phyloP scores from a whole-genome alignment of 1,140 invertebrate species.

The Hyposmocoma kahamanoa region DNA sequence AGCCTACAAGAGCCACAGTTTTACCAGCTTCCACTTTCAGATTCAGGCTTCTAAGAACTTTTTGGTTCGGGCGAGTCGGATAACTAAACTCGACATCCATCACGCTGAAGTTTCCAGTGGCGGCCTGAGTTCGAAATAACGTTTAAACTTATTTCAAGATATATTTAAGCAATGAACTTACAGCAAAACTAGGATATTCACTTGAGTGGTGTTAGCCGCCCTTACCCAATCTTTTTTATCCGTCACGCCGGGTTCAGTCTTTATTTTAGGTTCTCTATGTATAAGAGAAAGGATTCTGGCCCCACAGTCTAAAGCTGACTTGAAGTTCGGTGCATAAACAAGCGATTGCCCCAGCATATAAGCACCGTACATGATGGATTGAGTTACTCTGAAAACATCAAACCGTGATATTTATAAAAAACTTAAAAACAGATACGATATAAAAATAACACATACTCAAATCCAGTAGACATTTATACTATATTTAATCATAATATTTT shows the following conservation, averaged over 20 bases:
- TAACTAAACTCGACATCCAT: constrained; percentile 85
- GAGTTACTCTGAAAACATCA: constrained; percentile 84
- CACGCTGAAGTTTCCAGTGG: constrained; percentile 52
- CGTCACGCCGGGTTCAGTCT: constrained; percentile 36
- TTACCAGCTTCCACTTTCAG: constrained; percentile 82
- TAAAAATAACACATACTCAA: too few relatives aligned
- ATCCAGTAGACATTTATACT: too few relatives aligned
- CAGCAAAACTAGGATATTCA: too few relatives aligned
- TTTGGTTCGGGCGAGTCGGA: constrained; percentile 80
- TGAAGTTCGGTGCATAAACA: constrained; percentile 91
- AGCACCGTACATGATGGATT: constrained; percentile 89
- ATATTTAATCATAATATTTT: too few relatives aligned
- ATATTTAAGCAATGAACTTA: too few relatives aligned
- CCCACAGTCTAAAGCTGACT: constrained; percentile 87
- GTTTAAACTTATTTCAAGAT: too few relatives aligned
- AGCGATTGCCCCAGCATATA: constrained; percentile 90
- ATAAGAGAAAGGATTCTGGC: constrained; percentile 79
- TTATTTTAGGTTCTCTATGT: constrained; percentile 71
- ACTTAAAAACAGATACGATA: too few relatives aligned
- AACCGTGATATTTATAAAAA: too few relatives aligned
- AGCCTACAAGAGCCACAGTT: constrained; percentile 85
- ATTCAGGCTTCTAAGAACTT: constrained; percentile 82
- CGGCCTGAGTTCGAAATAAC: too few relatives aligned
- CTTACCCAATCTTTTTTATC: constrained; percentile 56
- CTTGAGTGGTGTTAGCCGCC: too few relatives aligned